These are phyloP conservation scores for Enteromius paludinosus DNA, from an alignment of 2,797 vertebrate species.

Conservation along the genomic window DNA sequence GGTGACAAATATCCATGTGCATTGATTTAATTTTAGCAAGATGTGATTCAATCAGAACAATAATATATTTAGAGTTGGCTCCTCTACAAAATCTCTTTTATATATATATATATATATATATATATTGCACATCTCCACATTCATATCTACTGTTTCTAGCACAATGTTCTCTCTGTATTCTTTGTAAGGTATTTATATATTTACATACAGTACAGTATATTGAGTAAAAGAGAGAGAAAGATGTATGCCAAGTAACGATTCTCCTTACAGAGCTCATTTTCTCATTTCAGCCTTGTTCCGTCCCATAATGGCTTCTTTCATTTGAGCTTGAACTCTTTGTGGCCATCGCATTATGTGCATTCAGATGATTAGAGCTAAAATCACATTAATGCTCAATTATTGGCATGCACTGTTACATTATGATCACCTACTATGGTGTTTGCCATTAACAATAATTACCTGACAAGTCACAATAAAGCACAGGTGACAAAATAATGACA, in stretches of 20 bases:
- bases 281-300: slow-evolving; percentile 11
- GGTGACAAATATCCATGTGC: neutral
- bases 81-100: neutral
- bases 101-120: too few relatives aligned
- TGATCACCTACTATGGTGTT: slow-evolving; percentile 71
- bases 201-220: too few relatives aligned
- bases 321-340: slow-evolving; percentile 38
- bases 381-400: slow-evolving; percentile 71
- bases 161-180: neutral
- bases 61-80: neutral
- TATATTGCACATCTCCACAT: neutral
- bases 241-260: slow-evolving; percentile 15
- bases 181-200: neutral
- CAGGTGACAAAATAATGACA: slow-evolving; percentile 59
- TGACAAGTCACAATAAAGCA: slow-evolving; percentile 62
- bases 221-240: slow-evolving; percentile 7
- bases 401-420: slow-evolving; percentile 69
- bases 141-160: neutral
- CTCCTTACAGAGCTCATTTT: slow-evolving; percentile 34
- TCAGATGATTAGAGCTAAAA: slow-evolving; percentile 55
- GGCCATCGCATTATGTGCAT: slow-evolving; percentile 11
- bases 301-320: slow-evolving; percentile 47
- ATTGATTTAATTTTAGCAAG: neutral
- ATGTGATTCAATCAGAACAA: neutral
- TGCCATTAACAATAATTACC: slow-evolving; percentile 78